Conservation (phyloP, 2,113 vertebrate genomes). For the Vireo altiloquus region DNA sequence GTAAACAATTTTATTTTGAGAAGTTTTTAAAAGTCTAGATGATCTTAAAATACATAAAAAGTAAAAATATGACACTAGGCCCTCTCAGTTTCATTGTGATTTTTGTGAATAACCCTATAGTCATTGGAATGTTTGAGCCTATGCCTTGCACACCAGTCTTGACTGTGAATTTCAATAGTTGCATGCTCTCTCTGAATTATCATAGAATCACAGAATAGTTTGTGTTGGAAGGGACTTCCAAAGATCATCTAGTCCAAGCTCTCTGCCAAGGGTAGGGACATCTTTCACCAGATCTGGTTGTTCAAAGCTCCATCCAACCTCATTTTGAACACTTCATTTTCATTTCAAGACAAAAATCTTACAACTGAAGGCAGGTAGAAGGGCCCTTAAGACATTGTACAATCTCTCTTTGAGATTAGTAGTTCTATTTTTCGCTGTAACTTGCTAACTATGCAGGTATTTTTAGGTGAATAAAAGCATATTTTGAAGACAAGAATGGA, state of each 20-base stretch:
- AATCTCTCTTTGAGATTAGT: not conserved
- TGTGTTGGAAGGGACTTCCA: not conserved
- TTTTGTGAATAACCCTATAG: not conserved
- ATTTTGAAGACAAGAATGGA: not conserved
- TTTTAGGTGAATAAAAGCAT: not conserved
- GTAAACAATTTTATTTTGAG: not conserved
- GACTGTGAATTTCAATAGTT: not conserved
- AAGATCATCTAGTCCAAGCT: not conserved
- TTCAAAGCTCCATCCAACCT: not conserved
- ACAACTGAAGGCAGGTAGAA: not conserved
- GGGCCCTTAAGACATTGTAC: not conserved
- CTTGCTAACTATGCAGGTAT: not conserved
- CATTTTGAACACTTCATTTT: not conserved
- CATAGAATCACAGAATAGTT: not conserved
- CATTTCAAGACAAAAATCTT: not conserved
- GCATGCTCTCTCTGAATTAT: not conserved
- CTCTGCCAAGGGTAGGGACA: not conserved
- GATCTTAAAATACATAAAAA: not conserved
- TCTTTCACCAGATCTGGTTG: not conserved
- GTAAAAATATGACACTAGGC: not conserved
- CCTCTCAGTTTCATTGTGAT: not conserved
- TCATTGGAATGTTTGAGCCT: not conserved
- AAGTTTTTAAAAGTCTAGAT: not conserved
- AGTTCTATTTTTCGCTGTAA: not conserved
- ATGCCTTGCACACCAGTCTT: not conserved